Evolutionary conservation across 2,888 invertebrate genomes (phyloP).

Genomic region (Lucinisca nassula): DNA sequence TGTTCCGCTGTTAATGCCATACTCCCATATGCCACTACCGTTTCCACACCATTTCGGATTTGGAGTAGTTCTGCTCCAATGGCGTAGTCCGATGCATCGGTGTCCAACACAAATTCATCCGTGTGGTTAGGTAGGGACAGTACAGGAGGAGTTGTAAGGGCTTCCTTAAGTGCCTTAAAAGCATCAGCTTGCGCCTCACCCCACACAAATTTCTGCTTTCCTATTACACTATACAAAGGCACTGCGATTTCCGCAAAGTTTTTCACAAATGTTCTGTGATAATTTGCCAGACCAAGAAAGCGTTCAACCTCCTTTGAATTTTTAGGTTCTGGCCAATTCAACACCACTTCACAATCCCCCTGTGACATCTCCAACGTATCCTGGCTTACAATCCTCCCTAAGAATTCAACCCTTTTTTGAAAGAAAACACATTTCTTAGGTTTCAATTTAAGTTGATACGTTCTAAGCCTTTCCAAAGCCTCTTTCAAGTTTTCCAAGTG

Average conservation of each 20-base stretch:
- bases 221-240: slow-evolving; percentile 51
- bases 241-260: slow-evolving; percentile 45
- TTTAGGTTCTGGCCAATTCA: slow-evolving; percentile 30
- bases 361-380: not conserved
- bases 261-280: slow-evolving; percentile 43
- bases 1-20: not conserved
- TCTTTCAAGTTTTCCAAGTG: not conserved
- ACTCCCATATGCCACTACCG: not conserved
- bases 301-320: slow-evolving; percentile 51
- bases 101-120: slow-evolving; percentile 33
- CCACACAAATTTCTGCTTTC: slow-evolving; percentile 35
- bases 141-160: slow-evolving; percentile 28
- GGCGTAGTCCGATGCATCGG: slow-evolving; percentile 38
- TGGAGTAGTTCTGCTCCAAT: slow-evolving; percentile 33
- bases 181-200: slow-evolving; percentile 8
- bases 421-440: slow-evolving; percentile 10
- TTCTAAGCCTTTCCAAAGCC: not conserved
- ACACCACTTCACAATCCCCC: too few relatives aligned
- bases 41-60: slow-evolving; percentile 27
- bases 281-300: slow-evolving; percentile 50
- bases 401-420: not conserved
- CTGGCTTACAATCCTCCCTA: not conserved
- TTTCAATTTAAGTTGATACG: slow-evolving; percentile 8
- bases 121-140: slow-evolving; percentile 17
- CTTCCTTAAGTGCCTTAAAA: slow-evolving; percentile 15